Conservation (phyloP, 92 coral and sea anemone species). For the Porites divaricata region DNA sequence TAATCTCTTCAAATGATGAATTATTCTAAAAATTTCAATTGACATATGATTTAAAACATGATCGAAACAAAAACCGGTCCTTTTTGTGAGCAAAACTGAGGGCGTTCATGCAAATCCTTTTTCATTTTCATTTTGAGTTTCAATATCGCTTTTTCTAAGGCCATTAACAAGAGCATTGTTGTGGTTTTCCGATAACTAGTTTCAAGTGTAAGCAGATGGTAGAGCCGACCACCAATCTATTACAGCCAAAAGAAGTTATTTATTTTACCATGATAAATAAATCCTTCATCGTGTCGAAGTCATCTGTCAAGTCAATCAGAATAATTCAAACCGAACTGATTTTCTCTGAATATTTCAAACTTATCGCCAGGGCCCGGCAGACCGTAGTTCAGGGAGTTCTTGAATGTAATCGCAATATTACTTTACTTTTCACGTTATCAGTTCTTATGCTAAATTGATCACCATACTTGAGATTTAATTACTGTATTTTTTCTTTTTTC, state of each 20-base stretch:
- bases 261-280: slow-evolving; percentile 23
- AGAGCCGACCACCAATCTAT: background rate
- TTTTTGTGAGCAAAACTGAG: too few relatives aligned
- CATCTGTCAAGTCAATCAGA: slow-evolving; percentile 14
- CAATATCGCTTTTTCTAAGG: slow-evolving; percentile 23
- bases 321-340: background rate
- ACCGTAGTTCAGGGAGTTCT: background rate
- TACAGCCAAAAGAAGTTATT: slow-evolving; percentile 17
- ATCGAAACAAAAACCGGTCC: background rate
- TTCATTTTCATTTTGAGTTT: background rate
- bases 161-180: slow-evolving; percentile 34
- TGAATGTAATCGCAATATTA: background rate
- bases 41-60: background rate
- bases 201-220: slow-evolving; percentile 30
- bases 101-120: background rate
- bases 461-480: background rate
- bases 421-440: background rate
- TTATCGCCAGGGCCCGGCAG: background rate
- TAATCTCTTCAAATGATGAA: background rate
- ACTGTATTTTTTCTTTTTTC: slow-evolving; percentile 7
- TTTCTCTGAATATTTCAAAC: background rate
- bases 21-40: too few relatives aligned
- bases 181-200: slow-evolving; percentile 35
- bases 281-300: slow-evolving; percentile 18
- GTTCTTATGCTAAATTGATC: background rate